These are phyloP conservation scores for Hylomyscus alleni DNA, from an alignment of 2,797 vertebrate species.

Conservation along the genomic window DNA sequence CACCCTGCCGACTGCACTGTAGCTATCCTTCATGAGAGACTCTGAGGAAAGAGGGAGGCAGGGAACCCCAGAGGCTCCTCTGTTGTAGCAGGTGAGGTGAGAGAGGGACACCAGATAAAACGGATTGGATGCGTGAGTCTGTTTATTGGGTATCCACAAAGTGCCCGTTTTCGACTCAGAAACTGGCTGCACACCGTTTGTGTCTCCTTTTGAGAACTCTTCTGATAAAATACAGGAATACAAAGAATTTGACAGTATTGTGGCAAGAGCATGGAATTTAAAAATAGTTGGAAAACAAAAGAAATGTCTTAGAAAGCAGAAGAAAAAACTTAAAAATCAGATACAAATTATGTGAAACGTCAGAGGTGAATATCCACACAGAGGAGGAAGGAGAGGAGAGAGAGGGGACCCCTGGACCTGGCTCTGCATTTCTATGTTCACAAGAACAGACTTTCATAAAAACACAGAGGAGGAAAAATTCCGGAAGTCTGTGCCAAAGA, in stretches of 20 bases:
- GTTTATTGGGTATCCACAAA: slow-evolving; percentile 90
- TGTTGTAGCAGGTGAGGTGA: slow-evolving; percentile 92
- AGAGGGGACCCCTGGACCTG: too few relatives aligned
- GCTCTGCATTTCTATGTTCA: neutral
- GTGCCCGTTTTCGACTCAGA: neutral
- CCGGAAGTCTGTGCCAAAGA: neutral
- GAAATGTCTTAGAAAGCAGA: neutral
- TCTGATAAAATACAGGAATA: neutral
- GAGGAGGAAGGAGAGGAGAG: neutral
- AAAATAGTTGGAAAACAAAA: neutral
- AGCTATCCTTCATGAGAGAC: slow-evolving; percentile 89
- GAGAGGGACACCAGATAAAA: slow-evolving; percentile 91
- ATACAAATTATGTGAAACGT: neutral
- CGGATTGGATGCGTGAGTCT: slow-evolving; percentile 94
- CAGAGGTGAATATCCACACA: neutral
- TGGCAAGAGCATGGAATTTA: neutral
- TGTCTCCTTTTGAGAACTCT: neutral
- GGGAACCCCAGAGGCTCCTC: slow-evolving; percentile 72
- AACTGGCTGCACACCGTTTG: neutral
- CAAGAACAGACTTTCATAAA: neutral
- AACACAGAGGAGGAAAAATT: slow-evolving; percentile 23
- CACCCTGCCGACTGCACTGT: slow-evolving; percentile 93
- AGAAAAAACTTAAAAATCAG: neutral
- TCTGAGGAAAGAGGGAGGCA: slow-evolving; percentile 80
- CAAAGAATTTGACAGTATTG: slow-evolving; percentile 1